Conservation (phyloP, 1,140 invertebrate genomes). For the Branchinecta lynchi region DNA sequence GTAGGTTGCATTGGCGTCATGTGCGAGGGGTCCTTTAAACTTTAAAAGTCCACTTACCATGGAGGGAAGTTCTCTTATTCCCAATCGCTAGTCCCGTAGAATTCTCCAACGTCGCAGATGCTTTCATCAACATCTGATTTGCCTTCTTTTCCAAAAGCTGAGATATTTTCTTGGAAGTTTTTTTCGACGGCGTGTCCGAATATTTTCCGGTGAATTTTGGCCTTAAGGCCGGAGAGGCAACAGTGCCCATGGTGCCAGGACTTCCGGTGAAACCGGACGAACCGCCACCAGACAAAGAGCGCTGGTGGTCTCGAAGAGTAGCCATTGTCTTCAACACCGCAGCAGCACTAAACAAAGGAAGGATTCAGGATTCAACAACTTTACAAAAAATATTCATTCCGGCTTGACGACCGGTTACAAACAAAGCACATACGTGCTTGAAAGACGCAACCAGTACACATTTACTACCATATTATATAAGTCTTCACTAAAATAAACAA, state of each 20-base stretch:
- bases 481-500: too few relatives aligned
- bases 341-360: too few relatives aligned
- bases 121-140: constrained; percentile 65
- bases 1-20: too few relatives aligned
- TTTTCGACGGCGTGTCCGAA: constrained; percentile 37
- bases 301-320: constrained; percentile 61
- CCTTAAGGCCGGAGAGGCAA: constrained; percentile 23
- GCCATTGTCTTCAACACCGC: constrained; percentile 33
- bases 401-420: too few relatives aligned
- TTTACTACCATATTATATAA: too few relatives aligned
- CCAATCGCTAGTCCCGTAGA: constrained; percentile 50
- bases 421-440: too few relatives aligned
- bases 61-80: not conserved
- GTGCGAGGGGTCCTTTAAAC: too few relatives aligned
- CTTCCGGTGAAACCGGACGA: constrained; percentile 19
- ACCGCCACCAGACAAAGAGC: constrained; percentile 33
- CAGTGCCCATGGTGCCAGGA: constrained; percentile 19
- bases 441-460: too few relatives aligned
- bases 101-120: constrained; percentile 58
- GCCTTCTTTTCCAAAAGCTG: constrained; percentile 63
- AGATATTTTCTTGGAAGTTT: constrained; percentile 38
- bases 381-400: too few relatives aligned
- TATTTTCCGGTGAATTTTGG: not conserved
- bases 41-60: too few relatives aligned
- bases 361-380: too few relatives aligned